Conservation (phyloP, 2,888 invertebrate genomes). For the Listrodromus nycthemerus region DNA sequence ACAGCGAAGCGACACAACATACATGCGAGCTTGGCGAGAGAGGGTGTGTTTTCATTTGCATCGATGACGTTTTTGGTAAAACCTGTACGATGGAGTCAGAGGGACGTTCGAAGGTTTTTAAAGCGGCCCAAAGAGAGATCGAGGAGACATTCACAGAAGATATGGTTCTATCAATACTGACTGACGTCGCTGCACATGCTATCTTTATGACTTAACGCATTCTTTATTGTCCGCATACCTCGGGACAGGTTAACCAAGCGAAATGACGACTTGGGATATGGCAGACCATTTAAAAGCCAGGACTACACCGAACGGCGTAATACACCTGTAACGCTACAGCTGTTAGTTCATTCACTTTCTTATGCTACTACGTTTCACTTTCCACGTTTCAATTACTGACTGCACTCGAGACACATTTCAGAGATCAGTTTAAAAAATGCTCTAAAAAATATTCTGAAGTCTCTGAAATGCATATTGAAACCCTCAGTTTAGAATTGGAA, state of each 20-base stretch:
- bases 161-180: constrained; percentile 28
- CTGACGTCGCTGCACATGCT: constrained; percentile 48
- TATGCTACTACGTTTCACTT: too few species aligned
- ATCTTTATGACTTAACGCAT: constrained; percentile 69
- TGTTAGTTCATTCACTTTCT: not conserved
- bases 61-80: not conserved
- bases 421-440: too few species aligned
- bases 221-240: constrained; percentile 61
- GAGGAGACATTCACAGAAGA: not conserved
- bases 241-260: constrained; percentile 35
- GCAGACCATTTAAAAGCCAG: constrained; percentile 14
- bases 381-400: too few species aligned
- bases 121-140: not conserved
- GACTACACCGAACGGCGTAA: not conserved
- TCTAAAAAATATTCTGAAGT: too few species aligned
- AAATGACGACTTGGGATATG: constrained; percentile 17
- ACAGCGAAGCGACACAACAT: too few species aligned
- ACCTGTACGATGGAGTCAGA: constrained; percentile 2
- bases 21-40: not conserved
- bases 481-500: too few species aligned
- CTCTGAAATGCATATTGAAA: too few species aligned
- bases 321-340: constrained; percentile 2
- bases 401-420: too few species aligned
- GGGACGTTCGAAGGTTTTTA: constrained; percentile 3
- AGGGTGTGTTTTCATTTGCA: not conserved